phyloP scores from a whole-genome alignment of 2,113 vertebrate genomes.

The Prietella phreatophila region DNA sequence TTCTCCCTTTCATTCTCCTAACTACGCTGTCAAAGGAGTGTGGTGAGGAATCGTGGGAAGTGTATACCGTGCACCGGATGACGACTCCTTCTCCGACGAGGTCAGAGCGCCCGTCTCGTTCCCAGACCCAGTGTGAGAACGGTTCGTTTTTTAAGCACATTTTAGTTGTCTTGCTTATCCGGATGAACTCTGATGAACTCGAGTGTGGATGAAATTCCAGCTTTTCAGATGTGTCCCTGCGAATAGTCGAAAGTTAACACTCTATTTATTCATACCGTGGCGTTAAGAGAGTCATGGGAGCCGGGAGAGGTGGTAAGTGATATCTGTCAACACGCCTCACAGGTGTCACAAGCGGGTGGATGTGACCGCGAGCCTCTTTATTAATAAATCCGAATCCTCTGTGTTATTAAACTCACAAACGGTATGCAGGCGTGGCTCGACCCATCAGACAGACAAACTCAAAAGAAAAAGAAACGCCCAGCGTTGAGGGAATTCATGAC shows the following conservation, averaged over 20 bases:
- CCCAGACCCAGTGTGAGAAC: neutral
- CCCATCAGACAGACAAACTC: neutral
- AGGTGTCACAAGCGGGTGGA: neutral
- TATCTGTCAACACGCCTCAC: constrained; percentile 7
- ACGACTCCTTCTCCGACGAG: neutral
- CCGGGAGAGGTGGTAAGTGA: neutral
- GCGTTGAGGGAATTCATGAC: neutral
- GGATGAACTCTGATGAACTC: neutral
- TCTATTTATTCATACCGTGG: neutral
- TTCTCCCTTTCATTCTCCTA: constrained; percentile 76
- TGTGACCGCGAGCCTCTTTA: neutral
- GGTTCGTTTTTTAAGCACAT: neutral
- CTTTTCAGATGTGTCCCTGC: neutral
- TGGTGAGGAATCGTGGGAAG: constrained; percentile 52
- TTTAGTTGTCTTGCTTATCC: neutral
- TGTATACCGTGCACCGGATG: neutral
- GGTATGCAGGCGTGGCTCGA: neutral
- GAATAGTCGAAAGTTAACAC: neutral
- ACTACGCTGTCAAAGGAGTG: constrained; percentile 70
- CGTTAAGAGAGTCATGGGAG: neutral
- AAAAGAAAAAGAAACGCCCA: neutral
- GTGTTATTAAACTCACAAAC: neutral
- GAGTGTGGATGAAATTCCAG: constrained; percentile 10
- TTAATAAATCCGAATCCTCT: constrained; percentile 6
- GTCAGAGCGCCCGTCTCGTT: neutral